Evolutionary conservation across 64 coral and sea anemone species (phyloP).

Genomic region (Hydrozoanthus tunicans): DNA sequence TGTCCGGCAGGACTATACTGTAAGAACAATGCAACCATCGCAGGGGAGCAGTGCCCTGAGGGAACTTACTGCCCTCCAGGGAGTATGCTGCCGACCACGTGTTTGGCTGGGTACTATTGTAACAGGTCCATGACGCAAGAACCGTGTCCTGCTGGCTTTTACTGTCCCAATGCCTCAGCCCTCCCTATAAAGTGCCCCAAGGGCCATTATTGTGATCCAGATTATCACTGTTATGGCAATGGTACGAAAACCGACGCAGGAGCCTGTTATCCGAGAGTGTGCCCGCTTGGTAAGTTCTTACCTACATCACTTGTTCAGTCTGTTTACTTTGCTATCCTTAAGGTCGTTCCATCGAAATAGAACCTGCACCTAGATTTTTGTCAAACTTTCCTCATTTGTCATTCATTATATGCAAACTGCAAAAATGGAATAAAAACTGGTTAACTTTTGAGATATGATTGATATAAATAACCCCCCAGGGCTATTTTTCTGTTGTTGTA

Average conservation of each 20-base stretch:
- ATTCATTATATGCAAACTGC: too few species aligned
- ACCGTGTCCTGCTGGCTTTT: slow-evolving; percentile 89
- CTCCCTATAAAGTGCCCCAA: slow-evolving; percentile 74
- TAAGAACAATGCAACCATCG: slow-evolving; percentile 76
- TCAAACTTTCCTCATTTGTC: too few species aligned
- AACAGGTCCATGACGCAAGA: slow-evolving; percentile 71
- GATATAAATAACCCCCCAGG: too few species aligned
- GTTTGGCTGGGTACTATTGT: slow-evolving; percentile 87
- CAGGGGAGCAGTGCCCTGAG: slow-evolving; percentile 68
- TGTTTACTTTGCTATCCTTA: too few species aligned
- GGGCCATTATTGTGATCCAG: slow-evolving; percentile 91
- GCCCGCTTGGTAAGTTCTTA: slow-evolving; percentile 72
- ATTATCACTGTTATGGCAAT: slow-evolving; percentile 66
- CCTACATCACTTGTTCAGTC: too few species aligned
- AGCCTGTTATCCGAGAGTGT: slow-evolving; percentile 82
- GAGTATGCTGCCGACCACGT: slow-evolving; percentile 75
- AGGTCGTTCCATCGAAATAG: too few species aligned
- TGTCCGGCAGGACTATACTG: slow-evolving; percentile 87
- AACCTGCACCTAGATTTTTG: too few species aligned
- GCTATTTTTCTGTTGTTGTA: too few species aligned
- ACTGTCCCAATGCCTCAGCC: slow-evolving; percentile 75
- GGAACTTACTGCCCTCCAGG: slow-evolving; percentile 88
- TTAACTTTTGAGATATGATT: too few species aligned
- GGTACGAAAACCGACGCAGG: slow-evolving; percentile 65
- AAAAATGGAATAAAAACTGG: too few species aligned